Evolutionary conservation across 1,140 invertebrate species (phyloP).

Genomic region (Sycophaga agraensis): DNA sequence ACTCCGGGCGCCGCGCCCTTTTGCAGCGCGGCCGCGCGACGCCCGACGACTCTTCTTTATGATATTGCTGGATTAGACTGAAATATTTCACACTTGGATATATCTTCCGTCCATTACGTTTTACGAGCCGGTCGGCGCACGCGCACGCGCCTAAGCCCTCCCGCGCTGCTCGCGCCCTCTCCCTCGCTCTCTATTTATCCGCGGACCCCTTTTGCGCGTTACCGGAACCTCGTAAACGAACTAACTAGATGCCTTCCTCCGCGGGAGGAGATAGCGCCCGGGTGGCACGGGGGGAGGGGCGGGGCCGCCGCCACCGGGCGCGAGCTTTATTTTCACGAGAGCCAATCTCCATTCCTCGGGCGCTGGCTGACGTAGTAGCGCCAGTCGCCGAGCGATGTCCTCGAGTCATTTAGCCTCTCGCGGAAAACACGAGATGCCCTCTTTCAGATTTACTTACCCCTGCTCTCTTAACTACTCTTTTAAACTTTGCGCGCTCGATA

Average conservation of each 20-base stretch:
- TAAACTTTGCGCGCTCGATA: too few species aligned
- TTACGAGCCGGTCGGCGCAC: constrained; percentile 46
- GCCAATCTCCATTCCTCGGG: constrained; percentile 40
- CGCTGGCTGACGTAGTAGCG: not conserved
- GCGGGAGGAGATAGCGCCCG: not conserved
- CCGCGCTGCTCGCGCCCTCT: not conserved
- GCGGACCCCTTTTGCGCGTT: constrained; percentile 10
- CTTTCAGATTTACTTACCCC: constrained; percentile 10
- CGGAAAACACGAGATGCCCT: constrained; percentile 15
- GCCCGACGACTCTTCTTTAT: constrained; percentile 50
- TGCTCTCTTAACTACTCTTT: not conserved
- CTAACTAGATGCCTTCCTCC: constrained; percentile 37
- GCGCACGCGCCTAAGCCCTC: constrained; percentile 6
- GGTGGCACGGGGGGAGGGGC: not conserved
- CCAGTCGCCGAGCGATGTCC: not conserved
- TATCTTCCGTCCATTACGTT: constrained; percentile 52
- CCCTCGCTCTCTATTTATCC: constrained; percentile 13
- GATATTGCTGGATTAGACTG: constrained; percentile 59
- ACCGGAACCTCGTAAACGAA: constrained; percentile 42
- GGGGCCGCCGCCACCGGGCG: not conserved
- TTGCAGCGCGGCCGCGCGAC: not conserved
- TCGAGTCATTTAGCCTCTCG: not conserved
- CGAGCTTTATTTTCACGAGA: constrained; percentile 19
- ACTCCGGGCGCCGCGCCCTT: constrained; percentile 32
- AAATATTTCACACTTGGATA: constrained; percentile 59